These are phyloP conservation scores for Trichoplusia ni DNA, from an alignment of 1,140 invertebrate species.

Conservation along the genomic window DNA sequence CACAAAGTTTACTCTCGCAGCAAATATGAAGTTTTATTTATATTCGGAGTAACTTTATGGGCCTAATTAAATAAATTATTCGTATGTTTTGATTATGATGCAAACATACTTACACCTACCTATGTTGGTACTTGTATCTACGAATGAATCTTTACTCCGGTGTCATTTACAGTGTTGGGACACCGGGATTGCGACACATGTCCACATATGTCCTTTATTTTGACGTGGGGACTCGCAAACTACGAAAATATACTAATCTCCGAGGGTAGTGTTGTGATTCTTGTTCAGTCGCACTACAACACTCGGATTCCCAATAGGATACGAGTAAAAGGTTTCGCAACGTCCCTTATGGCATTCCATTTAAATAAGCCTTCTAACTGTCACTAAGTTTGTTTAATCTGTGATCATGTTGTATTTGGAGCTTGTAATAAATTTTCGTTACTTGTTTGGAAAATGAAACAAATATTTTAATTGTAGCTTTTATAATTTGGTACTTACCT, in stretches of 20 bases:
- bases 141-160: conserved; percentile 1
- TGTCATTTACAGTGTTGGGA: conserved; percentile 3
- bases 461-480: no score
- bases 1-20: not conserved
- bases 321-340: not conserved
- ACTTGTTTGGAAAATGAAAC: no score
- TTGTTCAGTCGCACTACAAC: not conserved
- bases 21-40: conserved; percentile 14
- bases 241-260: conserved; percentile 22
- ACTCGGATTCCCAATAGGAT: not conserved
- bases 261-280: conserved; percentile 15
- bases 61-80: conserved; percentile 20
- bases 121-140: not conserved
- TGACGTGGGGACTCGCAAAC: conserved; percentile 11
- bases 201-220: conserved; percentile 12
- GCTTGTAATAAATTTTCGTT: no score
- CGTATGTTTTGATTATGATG: not conserved
- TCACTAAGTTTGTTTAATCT: not conserved
- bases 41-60: conserved; percentile 2
- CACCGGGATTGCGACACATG: not conserved
- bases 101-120: not conserved
- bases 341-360: not conserved
- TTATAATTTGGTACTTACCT: no score
- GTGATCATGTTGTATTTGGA: no score
- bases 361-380: not conserved